phyloP scores from a whole-genome alignment of 2,113 vertebrate genomes.

The Myiagra hebetior region DNA sequence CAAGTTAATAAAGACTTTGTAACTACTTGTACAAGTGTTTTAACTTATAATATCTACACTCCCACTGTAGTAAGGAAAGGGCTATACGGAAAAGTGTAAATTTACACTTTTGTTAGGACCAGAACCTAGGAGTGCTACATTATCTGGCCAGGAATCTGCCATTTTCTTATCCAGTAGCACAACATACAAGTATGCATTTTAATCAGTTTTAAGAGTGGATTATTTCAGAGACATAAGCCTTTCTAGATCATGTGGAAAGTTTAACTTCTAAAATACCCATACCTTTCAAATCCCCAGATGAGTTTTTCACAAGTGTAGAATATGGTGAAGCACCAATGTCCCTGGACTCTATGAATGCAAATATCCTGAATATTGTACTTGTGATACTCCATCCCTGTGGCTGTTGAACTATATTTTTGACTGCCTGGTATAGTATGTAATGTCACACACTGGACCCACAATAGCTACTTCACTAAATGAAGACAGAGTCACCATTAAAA shows the following conservation, averaged over 20 bases:
- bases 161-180: neutral
- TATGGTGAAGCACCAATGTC: neutral
- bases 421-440: neutral
- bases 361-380: neutral
- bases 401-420: neutral
- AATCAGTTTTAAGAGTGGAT: neutral
- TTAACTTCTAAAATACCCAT: neutral
- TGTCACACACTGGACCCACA: neutral
- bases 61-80: neutral
- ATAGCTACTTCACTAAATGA: neutral
- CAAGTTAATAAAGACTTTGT: neutral
- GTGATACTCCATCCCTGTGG: neutral
- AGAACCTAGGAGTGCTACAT: neutral
- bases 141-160: neutral
- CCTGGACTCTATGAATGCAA: neutral
- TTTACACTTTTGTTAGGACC: neutral
- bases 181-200: neutral
- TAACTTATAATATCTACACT: neutral
- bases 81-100: neutral
- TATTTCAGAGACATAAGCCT: neutral
- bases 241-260: neutral
- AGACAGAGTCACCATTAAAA: neutral
- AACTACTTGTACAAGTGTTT: neutral
- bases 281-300: neutral
- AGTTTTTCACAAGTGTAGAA: neutral